Conservation (phyloP, 1,140 invertebrate genomes). For the Acromyrmex charruanus region DNA sequence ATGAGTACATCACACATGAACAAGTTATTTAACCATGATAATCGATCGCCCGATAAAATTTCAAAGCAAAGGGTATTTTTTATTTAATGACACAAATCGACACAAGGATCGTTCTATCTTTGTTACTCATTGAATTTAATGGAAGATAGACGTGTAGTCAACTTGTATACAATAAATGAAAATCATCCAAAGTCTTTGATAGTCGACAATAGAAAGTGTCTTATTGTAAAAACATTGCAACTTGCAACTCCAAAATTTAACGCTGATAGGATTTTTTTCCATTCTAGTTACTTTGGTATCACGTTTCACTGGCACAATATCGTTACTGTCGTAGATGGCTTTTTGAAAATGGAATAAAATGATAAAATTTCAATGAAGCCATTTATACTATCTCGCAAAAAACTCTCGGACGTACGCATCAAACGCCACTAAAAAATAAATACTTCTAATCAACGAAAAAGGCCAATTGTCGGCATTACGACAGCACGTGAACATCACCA, state of each 20-base stretch:
- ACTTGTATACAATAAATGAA: too few relatives aligned
- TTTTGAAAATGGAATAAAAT: slow-evolving; percentile 48
- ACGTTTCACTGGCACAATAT: slow-evolving; percentile 18
- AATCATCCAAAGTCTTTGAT: not conserved
- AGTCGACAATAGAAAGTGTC: not conserved
- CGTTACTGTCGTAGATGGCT: not conserved
- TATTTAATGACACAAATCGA: too few relatives aligned
- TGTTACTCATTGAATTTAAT: too few relatives aligned
- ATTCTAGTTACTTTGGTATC: not conserved
- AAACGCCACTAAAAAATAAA: slow-evolving; percentile 37
- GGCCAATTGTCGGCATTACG: slow-evolving; percentile 22
- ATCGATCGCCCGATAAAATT: not conserved
- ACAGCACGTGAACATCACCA: slow-evolving; percentile 2
- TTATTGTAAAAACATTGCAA: slow-evolving; percentile 14
- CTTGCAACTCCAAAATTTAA: not conserved
- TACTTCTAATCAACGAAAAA: slow-evolving; percentile 27
- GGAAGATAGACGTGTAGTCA: too few relatives aligned
- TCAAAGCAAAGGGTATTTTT: not conserved
- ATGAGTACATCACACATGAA: not conserved
- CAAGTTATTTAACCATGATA: slow-evolving; percentile 3
- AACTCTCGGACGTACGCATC: not conserved
- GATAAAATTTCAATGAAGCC: slow-evolving; percentile 26
- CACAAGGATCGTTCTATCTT: too few relatives aligned
- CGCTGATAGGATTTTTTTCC: slow-evolving; percentile 15
- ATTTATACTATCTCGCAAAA: slow-evolving; percentile 33